Conservation (phyloP, 2,888 invertebrate genomes). For the Philaethria dido region DNA sequence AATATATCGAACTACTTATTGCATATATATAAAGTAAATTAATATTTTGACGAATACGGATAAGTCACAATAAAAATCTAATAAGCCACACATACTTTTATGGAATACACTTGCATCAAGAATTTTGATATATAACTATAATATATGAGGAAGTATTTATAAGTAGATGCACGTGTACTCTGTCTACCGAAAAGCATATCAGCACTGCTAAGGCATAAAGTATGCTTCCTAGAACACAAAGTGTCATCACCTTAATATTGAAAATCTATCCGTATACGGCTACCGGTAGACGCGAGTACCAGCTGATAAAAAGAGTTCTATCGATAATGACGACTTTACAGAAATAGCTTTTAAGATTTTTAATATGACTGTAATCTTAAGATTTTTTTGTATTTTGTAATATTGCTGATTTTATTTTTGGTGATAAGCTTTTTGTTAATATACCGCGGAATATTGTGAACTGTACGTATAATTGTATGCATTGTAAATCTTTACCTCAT, state of each 20-base stretch:
- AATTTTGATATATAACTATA: slow-evolving; percentile 24
- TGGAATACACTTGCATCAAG: slow-evolving; percentile 14
- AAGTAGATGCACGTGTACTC: slow-evolving; percentile 43
- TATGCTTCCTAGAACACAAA: slow-evolving; percentile 54
- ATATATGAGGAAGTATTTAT: slow-evolving; percentile 43
- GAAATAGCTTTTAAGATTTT: no score
- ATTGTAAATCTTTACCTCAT: slow-evolving; percentile 1
- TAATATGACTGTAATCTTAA: no score
- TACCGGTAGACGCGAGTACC: slow-evolving; percentile 9
- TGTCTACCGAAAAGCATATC: slow-evolving; percentile 37
- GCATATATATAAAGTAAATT: no score
- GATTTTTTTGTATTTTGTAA: neutral
- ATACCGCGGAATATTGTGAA: neutral
- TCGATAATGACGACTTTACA: slow-evolving; percentile 20
- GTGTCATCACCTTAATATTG: slow-evolving; percentile 53
- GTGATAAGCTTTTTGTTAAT: neutral
- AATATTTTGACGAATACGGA: no score
- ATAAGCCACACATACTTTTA: slow-evolving; percentile 13
- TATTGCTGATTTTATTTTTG: neutral
- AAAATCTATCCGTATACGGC: slow-evolving; percentile 52
- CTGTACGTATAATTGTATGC: neutral
- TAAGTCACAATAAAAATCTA: no score
- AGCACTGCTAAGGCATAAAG: slow-evolving; percentile 18
- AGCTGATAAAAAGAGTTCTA: slow-evolving; percentile 25
- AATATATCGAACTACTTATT: no score